phyloP scores from a whole-genome alignment of 1,140 invertebrate genomes.

The Zaprionus capensis region DNA sequence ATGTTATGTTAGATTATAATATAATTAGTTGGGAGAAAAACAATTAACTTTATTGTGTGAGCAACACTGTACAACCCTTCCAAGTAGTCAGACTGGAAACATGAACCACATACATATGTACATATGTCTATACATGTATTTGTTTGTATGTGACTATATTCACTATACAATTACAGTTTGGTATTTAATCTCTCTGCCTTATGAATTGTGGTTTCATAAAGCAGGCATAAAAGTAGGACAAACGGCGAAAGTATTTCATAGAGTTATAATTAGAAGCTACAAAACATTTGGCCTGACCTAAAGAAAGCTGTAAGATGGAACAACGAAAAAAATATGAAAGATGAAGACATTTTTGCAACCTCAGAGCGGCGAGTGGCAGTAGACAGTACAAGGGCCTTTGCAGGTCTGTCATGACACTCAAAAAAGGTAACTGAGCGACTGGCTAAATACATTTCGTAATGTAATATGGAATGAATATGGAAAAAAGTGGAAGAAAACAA shows the following conservation, averaged over 20 bases:
- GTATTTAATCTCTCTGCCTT: conserved; percentile 19
- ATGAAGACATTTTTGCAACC: conserved; percentile 23
- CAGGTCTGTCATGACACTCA: conserved; percentile 37
- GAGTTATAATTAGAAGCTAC: conserved; percentile 43
- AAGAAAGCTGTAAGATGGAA: conserved; percentile 30
- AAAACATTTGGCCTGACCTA: conserved; percentile 44
- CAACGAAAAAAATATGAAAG: neutral
- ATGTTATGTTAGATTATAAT: neutral
- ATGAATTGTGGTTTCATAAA: conserved; percentile 10
- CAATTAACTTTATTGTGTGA: neutral
- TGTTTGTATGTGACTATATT: neutral
- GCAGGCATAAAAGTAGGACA: conserved; percentile 55
- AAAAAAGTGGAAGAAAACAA: conserved; percentile 21
- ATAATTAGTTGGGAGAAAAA: neutral
- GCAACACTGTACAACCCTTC: neutral
- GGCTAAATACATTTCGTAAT: conserved; percentile 70
- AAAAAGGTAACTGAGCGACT: conserved; percentile 17
- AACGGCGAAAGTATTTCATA: conserved; percentile 56
- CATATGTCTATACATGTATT: neutral
- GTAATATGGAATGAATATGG: conserved; percentile 26
- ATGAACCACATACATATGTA: neutral
- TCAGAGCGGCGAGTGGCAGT: conserved; percentile 3
- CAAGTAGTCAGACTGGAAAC: too few species aligned
- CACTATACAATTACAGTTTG: conserved; percentile 4
- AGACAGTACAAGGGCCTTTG: conserved; percentile 8